Evolutionary conservation across 1,140 invertebrate species (phyloP).

Genomic region (Aphidius gifuensis): DNA sequence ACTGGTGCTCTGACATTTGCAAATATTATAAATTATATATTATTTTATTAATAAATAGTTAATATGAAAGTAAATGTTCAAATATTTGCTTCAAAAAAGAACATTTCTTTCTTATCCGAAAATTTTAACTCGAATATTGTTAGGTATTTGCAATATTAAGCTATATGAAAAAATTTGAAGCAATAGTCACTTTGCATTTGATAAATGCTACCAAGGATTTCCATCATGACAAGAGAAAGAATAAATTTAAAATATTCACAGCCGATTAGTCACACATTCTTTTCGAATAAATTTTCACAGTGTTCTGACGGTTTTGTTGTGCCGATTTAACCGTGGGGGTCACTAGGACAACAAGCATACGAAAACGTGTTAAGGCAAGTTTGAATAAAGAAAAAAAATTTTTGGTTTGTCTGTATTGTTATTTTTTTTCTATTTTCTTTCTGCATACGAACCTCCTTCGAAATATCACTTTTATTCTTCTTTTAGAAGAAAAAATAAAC

Average conservation of each 20-base stretch:
- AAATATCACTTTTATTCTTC: background rate
- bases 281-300: background rate
- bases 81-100: too few relatives aligned
- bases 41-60: too few relatives aligned
- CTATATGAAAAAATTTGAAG: too few relatives aligned
- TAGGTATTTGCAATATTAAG: too few relatives aligned
- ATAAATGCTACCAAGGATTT: constrained; percentile 1
- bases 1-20: too few relatives aligned
- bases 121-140: too few relatives aligned
- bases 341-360: background rate
- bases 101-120: too few relatives aligned
- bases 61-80: too few relatives aligned
- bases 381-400: background rate
- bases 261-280: constrained; percentile 15
- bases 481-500: constrained; percentile 5
- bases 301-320: constrained; percentile 10
- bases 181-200: too few relatives aligned
- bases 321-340: constrained; percentile 9
- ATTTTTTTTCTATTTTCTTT: background rate
- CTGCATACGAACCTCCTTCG: background rate
- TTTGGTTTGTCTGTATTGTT: too few relatives aligned
- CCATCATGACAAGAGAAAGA: background rate
- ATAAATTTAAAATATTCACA: constrained; percentile 7
- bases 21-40: too few relatives aligned
- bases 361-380: background rate